Evolutionary conservation across 92 coral and sea anemone species (phyloP).

Genomic region (Porites lobata): DNA sequence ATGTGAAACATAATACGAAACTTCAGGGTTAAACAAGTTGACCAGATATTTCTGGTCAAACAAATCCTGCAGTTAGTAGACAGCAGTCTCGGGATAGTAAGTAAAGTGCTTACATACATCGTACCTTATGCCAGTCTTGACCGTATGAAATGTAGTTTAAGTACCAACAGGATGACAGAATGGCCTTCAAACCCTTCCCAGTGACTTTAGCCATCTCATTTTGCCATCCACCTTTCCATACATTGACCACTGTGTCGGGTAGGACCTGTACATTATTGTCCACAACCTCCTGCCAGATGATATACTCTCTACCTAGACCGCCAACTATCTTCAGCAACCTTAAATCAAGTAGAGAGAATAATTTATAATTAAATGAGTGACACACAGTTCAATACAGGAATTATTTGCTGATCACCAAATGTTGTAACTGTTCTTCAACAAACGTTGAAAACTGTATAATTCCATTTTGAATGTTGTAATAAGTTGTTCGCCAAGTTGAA

Average conservation of each 20-base stretch:
- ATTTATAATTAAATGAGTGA: too few species aligned
- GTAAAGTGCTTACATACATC: neutral
- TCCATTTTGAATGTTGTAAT: too few species aligned
- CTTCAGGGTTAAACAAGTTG: too few species aligned
- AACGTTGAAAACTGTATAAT: too few species aligned
- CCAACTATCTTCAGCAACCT: constrained; percentile 82
- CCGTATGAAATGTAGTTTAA: constrained; percentile 92
- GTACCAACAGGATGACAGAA: constrained; percentile 97
- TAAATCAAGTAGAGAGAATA: too few species aligned
- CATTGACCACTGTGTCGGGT: constrained; percentile 93
- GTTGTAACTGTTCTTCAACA: too few species aligned
- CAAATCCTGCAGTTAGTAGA: neutral
- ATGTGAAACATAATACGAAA: too few species aligned
- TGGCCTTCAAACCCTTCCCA: constrained; percentile 75
- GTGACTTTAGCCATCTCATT: constrained; percentile 89
- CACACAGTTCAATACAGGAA: too few species aligned
- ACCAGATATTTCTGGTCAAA: too few species aligned
- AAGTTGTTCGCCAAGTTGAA: too few species aligned
- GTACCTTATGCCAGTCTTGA: constrained; percentile 84
- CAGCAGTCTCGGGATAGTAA: neutral
- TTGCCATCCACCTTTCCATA: constrained; percentile 93
- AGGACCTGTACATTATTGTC: constrained; percentile 89
- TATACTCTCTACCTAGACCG: constrained; percentile 76
- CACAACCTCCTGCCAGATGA: constrained; percentile 97
- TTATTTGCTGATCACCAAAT: too few species aligned